Evolutionary conservation across 2,797 vertebrate species (phyloP), one percentile per base, ranked within the genome.

Genomic region (Tangara arthus): DNA sequence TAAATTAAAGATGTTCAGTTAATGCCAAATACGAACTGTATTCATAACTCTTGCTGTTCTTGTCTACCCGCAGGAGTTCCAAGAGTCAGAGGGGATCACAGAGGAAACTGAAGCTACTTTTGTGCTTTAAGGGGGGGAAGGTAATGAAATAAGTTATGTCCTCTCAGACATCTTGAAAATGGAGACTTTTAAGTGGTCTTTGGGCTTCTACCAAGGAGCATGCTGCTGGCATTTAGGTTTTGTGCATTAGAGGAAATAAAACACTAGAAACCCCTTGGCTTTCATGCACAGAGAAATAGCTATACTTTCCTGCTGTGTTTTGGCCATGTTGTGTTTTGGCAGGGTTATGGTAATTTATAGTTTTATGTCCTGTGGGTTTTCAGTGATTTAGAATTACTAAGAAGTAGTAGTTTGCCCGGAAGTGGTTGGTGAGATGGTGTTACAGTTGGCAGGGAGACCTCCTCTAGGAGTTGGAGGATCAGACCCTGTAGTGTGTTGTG

Each of bases 111-210:
- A 77, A 93, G 68, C 61, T 80, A 42, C 75, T 87, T 89, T 95
- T 87, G n/a, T 92, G 55, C 68, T 92, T 63, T 30, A 35, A 10
- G 34, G 18, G 9, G 37, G 18, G 13, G 2, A 0, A 16, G 70
- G 47, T 87, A 92, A 50, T 71, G 37, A 93, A 92, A 53, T 82
- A 90, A 96, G 24, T 95, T 87, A 82, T 47, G n/a, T 60, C 22
- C 18, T 91, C 26, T 70, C 61, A 78, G 69, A 35, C 23, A 44
- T 87, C 64, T 80, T 89, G 82, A 82, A 90, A 86, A 81, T 26
- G 13, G 44, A 84, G 55, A 89, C 87, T 87, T 87, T 78, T 50
- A 94, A 91, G 82, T 89, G 90, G 72, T 69, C 75, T 89, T 80
- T 46, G 64, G 75, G 20, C 26, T 92, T 93, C 61, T 72, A n/a